Evolutionary conservation across 2,113 vertebrate species (phyloP).

Genomic region (Gopherus flavomarginatus): DNA sequence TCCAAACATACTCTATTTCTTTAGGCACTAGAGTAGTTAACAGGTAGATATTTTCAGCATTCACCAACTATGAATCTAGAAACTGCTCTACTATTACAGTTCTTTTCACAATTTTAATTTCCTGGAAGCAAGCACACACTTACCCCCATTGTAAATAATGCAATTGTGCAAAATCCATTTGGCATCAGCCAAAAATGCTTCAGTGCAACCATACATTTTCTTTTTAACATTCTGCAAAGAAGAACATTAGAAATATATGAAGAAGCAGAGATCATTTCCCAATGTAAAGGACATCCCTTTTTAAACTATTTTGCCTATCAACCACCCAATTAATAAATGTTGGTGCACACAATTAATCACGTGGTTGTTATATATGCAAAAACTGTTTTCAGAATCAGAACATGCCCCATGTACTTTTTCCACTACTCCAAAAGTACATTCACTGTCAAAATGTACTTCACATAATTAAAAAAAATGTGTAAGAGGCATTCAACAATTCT

Average conservation of each 20-base stretch:
- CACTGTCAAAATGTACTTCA: not conserved
- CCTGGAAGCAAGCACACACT: not conserved
- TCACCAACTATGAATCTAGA: not conserved
- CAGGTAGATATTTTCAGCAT: not conserved
- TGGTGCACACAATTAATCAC: not conserved
- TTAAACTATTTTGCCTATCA: not conserved
- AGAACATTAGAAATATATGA: not conserved
- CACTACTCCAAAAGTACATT: not conserved
- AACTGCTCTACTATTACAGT: not conserved
- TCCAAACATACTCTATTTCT: not conserved
- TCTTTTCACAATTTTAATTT: not conserved
- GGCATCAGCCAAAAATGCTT: constrained; percentile 97
- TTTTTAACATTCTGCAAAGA: constrained; percentile 93
- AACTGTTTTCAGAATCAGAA: not conserved
- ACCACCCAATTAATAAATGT: not conserved
- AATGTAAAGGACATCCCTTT: not conserved
- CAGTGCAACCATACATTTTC: constrained; percentile 99
- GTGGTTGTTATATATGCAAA: not conserved
- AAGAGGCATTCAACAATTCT: not conserved
- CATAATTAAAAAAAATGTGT: not conserved
- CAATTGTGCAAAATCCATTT: constrained; percentile 99
- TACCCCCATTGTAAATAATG: constrained; percentile 99
- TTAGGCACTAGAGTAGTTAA: not conserved
- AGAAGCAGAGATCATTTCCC: not conserved
- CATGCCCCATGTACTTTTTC: not conserved